Evolutionary conservation across 2,113 vertebrate species (phyloP).

Genomic region (Phalacrocorax carbo): DNA sequence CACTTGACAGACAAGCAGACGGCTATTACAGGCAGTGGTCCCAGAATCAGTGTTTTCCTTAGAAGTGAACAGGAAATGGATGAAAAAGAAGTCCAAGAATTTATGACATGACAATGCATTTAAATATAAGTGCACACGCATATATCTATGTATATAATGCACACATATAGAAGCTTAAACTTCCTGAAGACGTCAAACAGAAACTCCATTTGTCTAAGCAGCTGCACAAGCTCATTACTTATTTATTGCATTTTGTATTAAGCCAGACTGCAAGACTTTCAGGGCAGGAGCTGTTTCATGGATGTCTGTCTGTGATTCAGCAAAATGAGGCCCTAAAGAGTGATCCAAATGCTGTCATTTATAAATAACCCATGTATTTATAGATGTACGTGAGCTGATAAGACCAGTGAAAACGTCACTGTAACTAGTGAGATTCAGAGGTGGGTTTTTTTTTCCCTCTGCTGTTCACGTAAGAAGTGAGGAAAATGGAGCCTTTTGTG

Average conservation of each 20-base stretch:
- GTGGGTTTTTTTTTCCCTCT: accelerated
- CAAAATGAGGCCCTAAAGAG: neutral
- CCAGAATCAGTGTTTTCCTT: neutral
- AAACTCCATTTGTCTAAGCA: slow-evolving; percentile 16
- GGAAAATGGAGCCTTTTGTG: neutral
- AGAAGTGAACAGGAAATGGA: neutral
- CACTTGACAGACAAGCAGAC: neutral
- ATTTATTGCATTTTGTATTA: neutral
- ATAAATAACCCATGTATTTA: neutral
- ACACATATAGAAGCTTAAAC: neutral
- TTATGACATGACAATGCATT: slow-evolving; percentile 4
- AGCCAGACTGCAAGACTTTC: neutral
- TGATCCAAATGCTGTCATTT: neutral
- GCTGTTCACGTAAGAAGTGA: neutral
- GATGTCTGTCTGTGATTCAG: neutral
- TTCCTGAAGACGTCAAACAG: slow-evolving; percentile 25
- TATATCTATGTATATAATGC: neutral
- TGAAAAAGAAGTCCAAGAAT: slow-evolving; percentile 8
- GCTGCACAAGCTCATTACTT: slow-evolving; percentile 6
- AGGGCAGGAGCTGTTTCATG: neutral
- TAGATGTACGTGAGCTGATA: neutral
- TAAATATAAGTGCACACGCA: neutral
- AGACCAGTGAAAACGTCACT: neutral
- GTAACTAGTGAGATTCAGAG: neutral
- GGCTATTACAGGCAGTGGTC: neutral